phyloP scores from a whole-genome alignment of 2,797 vertebrate genomes.

The Alfaro cultratus region DNA sequence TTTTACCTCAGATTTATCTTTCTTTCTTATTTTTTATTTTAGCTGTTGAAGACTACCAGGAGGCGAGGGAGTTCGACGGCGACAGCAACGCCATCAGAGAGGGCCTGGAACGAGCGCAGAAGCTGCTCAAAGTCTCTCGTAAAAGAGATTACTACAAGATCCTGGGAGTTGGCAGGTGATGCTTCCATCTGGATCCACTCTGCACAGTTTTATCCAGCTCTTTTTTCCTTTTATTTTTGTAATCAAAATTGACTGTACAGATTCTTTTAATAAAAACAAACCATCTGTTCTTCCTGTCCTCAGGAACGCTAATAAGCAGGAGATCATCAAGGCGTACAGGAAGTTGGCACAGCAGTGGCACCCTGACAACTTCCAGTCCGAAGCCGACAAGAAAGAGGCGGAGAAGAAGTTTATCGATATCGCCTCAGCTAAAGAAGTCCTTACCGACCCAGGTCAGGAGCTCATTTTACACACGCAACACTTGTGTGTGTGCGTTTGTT shows the following conservation, averaged over 20 bases:
- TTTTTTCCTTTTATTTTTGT: neutral
- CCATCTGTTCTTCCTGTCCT: neutral
- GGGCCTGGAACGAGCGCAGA: constrained; percentile 85
- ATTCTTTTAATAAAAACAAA: neutral
- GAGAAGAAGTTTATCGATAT: constrained; percentile 90
- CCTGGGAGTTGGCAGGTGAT: constrained; percentile 84
- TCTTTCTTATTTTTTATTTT: neutral
- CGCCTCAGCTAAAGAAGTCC: constrained; percentile 87
- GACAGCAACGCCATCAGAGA: constrained; percentile 83
- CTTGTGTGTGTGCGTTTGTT: neutral
- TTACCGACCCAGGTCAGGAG: constrained; percentile 84
- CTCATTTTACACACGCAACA: neutral
- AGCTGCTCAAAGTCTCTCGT: constrained; percentile 84
- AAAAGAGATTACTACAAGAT: constrained; percentile 91
- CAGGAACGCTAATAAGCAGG: constrained; percentile 87
- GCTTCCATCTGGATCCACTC: neutral
- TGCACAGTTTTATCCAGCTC: neutral
- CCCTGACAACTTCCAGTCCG: constrained; percentile 88
- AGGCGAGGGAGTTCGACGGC: constrained; percentile 83
- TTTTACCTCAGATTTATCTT: neutral
- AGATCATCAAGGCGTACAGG: constrained; percentile 89
- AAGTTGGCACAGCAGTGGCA: constrained; percentile 90
- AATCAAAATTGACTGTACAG: neutral
- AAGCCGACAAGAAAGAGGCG: constrained; percentile 85
- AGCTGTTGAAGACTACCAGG: constrained; percentile 88